A percentile compares a stretch with the other conserved stretches of the same genome.
These are phyloP conservation scores for Bactericera cockerelli DNA, from an alignment of 1,140 invertebrate species.

Conservation along the genomic window DNA sequence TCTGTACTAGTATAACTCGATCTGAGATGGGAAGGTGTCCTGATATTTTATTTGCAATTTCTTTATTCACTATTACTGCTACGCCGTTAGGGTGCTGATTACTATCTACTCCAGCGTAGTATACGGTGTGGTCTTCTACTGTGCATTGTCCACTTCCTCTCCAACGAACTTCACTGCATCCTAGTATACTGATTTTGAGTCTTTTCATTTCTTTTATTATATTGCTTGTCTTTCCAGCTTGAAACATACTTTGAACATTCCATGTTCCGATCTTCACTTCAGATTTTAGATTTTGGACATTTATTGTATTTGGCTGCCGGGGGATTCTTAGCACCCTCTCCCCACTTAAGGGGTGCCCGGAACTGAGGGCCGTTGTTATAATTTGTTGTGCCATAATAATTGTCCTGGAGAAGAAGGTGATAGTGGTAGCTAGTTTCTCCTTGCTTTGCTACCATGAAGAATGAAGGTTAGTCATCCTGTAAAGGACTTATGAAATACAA, in stretches of 20 bases:
- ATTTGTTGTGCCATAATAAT: conserved; percentile 7
- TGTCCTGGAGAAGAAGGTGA: conserved; percentile 5
- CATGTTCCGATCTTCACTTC: conserved; percentile 11
- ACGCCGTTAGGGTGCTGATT: background rate
- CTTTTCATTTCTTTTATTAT: background rate
- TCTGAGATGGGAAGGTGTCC: background rate
- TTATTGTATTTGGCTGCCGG: conserved; percentile 2
- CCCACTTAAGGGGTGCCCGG: conserved; percentile 9
- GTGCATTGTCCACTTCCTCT: background rate
- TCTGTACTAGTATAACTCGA: background rate
- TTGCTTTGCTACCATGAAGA: background rate
- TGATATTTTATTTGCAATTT: background rate
- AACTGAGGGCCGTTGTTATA: conserved; percentile 9
- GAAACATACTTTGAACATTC: conserved; percentile 9
- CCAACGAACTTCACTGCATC: background rate
- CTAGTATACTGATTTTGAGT: background rate
- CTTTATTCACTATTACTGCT: background rate
- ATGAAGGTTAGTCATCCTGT: background rate
- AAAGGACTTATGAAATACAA: background rate
- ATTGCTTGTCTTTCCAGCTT: conserved; percentile 13
- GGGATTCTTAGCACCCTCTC: conserved; percentile 10
- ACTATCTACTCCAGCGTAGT: background rate
- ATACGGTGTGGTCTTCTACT: background rate
- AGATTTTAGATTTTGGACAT: conserved; percentile 9
- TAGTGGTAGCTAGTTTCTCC: background rate